Evolutionary conservation across 2,888 invertebrate species (phyloP), one percentile per base, ranked within the genome.

Genomic region (Pedicia rivosa): DNA sequence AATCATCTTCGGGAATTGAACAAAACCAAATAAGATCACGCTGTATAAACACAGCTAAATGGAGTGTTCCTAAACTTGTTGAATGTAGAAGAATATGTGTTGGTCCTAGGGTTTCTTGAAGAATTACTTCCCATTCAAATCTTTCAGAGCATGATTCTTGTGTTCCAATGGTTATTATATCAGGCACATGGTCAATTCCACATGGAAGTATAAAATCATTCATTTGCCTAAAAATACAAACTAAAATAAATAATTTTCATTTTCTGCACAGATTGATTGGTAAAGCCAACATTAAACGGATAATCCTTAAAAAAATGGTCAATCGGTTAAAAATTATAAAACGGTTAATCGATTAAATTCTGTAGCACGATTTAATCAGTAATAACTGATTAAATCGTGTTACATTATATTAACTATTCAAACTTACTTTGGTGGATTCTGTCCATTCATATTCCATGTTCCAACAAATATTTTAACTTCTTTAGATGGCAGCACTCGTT

Each of bases 401-500:
- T n/a, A n/a, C n/a, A n/a, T n/a, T n/a, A n/a, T n/a, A n/a, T n/a
- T n/a, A n/a, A n/a, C n/a, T 14, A 15, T 31, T 25, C 24, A 10
- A 30, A 47, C 50, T 64, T 66, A 87, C 86, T 76, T 77, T 31
- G 82, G 82, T 30, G 82, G 79, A 46, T 70, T 67, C 53, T 91
- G 84, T 22, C 90, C 91, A 60, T 90, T 91, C 90, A 94, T 92
- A 56, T 95, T 95, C 92, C 94, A 95, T 16, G 90, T 86, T 5
- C 87, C 91, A 38, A 91, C 78, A 67, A 88, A 91, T 48, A 94
- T 74, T 44, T 75, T 79, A 0, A 91, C 70, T 60, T 86, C 82
- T 47, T 84, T 70, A 49, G 78, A 78, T 2, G 90, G 90, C 49
- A 94, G 73, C 30, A 84, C 79, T 56, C 86, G 77, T 48, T 82